Percentiles rank a stretch among this genome's conserved stretches.
Conservation (phyloP, 2,797 vertebrate species). For the Austrolebias charrua region DNA sequence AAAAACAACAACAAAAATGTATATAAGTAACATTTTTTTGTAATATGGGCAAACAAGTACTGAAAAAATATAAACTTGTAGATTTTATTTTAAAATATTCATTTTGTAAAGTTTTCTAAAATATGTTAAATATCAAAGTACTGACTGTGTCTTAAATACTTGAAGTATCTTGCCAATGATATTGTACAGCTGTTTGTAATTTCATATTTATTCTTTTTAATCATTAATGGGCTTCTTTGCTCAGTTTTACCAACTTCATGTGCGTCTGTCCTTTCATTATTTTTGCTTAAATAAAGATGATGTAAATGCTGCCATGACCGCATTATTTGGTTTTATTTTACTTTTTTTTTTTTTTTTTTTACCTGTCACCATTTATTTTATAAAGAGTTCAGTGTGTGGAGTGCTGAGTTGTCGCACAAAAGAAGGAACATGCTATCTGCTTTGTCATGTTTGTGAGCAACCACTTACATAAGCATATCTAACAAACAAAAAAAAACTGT, state of each 20-base stretch:
- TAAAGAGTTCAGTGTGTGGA: neutral
- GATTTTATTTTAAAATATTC: no score
- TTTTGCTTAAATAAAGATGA: neutral
- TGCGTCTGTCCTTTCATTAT: neutral
- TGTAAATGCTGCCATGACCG: constrained; percentile 1
- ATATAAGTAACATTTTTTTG: no score
- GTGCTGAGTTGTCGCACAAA: neutral
- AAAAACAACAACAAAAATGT: no score
- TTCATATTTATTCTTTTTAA: constrained; percentile 23
- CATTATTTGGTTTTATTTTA: neutral
- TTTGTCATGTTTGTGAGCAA: neutral
- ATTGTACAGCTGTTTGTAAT: neutral
- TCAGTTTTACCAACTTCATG: neutral
- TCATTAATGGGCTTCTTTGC: neutral
- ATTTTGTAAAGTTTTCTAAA: neutral
- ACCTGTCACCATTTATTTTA: neutral
- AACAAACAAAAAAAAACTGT: neutral
- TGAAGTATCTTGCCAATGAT: constrained; percentile 4
- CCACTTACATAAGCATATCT: neutral
- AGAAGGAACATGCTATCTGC: neutral
- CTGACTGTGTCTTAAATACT: neutral
- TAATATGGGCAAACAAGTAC: no score
- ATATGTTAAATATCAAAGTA: constrained; percentile 1
- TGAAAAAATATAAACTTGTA: no score
- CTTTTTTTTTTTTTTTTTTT: no score